Base-by-base conservation (phyloP, 2,113 vertebrate genomes). In the Ascaphus truei region DNA sequence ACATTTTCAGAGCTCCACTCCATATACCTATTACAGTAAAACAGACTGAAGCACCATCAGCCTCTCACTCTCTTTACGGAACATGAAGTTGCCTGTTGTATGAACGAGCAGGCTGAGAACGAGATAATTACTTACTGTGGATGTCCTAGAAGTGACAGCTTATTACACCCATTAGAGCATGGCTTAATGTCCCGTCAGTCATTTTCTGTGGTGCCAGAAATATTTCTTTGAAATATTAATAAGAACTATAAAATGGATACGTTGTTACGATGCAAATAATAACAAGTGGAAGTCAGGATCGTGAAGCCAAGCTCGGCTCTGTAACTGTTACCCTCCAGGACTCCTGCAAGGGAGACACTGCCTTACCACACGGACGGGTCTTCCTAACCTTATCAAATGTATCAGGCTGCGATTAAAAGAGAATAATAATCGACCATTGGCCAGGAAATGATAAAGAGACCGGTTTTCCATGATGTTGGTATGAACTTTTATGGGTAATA, bases 81-180 rank as follows among this genome's bases (percentile, higher is more conserved):
- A 68, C 66, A 60, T 68, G 43, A 68, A 51, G 66, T 68, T 68
- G 66, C 43, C 39, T 37, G 41, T 68, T 68, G 65, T 23, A 43
- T 68, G 56, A 68, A 58, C 7, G 55, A 68, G 55, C 66, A 59
- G 55, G 41, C 56, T 34, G 66, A 68, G 55, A 39, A 68, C 11
- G 56, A 59, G 55, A 68, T 68, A 68, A 68, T 68, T 68, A 68
- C 56, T 68, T 68, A 60, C 53, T 68, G 36, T 60, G 66, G 43
- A 60, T 68, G 66, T 68, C 66, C 55, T 68, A 68, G 55, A 68
- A 59, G 55, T 60, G 56, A 68, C 66, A 68, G 66, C 55, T 60
- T 68, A 68, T 68, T 68, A 68, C 66, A 68, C 55, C 66, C 55
- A 60, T 68, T 68, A 60, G 66, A 68, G 66, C 43, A 68, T 68